Evolutionary conservation across 1,140 invertebrate species (phyloP).

Genomic region (Alviniconcha marisindica): DNA sequence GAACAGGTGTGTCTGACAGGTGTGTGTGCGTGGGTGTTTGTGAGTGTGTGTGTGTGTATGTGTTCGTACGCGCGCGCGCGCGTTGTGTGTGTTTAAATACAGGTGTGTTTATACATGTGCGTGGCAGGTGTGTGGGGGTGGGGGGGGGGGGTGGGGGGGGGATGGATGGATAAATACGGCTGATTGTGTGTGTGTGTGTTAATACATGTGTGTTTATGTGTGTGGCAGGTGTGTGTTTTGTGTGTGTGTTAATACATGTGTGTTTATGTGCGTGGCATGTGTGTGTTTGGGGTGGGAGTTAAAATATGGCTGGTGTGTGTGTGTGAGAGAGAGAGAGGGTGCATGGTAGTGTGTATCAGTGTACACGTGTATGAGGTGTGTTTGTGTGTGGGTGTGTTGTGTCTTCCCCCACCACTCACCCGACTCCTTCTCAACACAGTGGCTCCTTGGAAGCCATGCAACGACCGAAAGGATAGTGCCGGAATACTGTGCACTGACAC

Average conservation of each 20-base stretch:
- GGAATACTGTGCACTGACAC: too few relatives aligned
- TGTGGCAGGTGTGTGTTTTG: not conserved
- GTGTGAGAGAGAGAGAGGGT: not conserved
- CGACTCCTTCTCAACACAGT: too few relatives aligned
- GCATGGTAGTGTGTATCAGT: not conserved
- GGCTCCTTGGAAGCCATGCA: too few relatives aligned
- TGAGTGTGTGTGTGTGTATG: too few relatives aligned
- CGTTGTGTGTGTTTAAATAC: conserved; percentile 2
- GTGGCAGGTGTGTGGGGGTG: not conserved
- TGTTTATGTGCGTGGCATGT: conserved; percentile 14
- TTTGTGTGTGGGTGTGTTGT: not conserved
- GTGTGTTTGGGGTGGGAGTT: not conserved
- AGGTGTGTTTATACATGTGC: not conserved
- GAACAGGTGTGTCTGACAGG: not conserved
- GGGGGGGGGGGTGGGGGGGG: not conserved
- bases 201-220: not conserved
- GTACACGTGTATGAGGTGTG: not conserved
- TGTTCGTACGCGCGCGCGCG: too few relatives aligned
- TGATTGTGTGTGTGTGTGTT: not conserved
- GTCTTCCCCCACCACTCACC: too few relatives aligned
- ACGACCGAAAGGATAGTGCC: too few relatives aligned
- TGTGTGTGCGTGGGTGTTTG: not conserved
- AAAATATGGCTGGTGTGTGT: not conserved
- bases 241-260: not conserved
- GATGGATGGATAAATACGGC: not conserved